These are phyloP conservation scores for Glaucidium brasilianum DNA, from an alignment of 2,113 vertebrate species.

Conservation along the genomic window DNA sequence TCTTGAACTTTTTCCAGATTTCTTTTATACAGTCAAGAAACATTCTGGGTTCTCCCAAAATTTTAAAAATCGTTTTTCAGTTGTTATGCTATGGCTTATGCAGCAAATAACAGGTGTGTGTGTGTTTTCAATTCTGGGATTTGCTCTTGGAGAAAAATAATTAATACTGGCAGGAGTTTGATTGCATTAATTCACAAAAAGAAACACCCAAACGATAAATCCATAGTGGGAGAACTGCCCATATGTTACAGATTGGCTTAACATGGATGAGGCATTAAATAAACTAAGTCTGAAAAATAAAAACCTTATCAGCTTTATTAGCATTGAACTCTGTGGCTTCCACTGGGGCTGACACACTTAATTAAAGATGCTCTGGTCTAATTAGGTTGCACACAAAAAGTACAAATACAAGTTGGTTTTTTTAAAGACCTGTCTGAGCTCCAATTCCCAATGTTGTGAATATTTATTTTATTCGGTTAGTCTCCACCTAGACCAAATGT, in stretches of 20 bases:
- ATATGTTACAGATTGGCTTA: conserved; percentile 83
- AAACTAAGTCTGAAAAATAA: conserved; percentile 78
- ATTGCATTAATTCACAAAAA: conserved; percentile 76
- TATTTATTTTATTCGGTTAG: conserved; percentile 52
- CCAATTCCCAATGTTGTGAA: conserved; percentile 59
- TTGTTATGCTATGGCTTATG: background rate
- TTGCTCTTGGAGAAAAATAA: conserved; percentile 78
- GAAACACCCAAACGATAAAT: conserved; percentile 76
- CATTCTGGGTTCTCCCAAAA: background rate
- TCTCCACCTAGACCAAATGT: background rate
- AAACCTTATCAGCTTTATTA: conserved; percentile 84
- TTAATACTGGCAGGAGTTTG: conserved; percentile 76
- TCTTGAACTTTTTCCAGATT: background rate
- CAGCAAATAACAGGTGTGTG: conserved; percentile 64
- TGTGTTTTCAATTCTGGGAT: conserved; percentile 71
- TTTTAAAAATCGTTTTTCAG: background rate
- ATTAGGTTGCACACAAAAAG: conserved; percentile 82
- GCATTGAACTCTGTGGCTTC: conserved; percentile 77
- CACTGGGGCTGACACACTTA: conserved; percentile 79
- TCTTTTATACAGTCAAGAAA: background rate
- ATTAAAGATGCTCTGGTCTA: conserved; percentile 83
- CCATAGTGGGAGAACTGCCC: conserved; percentile 75
- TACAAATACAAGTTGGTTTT: conserved; percentile 70
- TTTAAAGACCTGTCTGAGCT: conserved; percentile 60
- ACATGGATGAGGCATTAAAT: conserved; percentile 80